Evolutionary conservation across 1,140 invertebrate genomes (phyloP).

Genomic region (Melanaphis sacchari): DNA sequence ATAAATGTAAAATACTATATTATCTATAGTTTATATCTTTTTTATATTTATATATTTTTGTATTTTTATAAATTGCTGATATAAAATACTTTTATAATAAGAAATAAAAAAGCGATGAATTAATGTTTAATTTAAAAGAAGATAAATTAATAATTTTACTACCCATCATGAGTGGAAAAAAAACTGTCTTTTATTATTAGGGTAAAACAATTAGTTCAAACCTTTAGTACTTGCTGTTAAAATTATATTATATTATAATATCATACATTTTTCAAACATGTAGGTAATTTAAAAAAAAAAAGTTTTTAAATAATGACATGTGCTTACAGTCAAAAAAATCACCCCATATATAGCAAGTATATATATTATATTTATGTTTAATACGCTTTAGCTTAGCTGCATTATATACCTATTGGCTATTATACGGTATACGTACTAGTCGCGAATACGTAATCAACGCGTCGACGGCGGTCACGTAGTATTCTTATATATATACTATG

Average conservation of each 20-base stretch:
- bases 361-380: not conserved
- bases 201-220: too few relatives aligned
- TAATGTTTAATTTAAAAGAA: not conserved
- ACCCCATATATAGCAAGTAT: not conserved
- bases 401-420: not conserved
- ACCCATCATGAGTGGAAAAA: not conserved
- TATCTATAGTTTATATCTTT: too few relatives aligned
- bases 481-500: not conserved
- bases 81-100: too few relatives aligned
- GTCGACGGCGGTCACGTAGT: not conserved
- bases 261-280: not conserved
- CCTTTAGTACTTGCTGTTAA: too few relatives aligned
- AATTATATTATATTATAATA: not conserved
- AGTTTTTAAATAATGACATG: not conserved
- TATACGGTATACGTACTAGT: not conserved
- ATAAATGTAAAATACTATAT: too few relatives aligned
- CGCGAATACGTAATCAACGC: conserved; percentile 40
- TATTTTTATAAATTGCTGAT: too few relatives aligned
- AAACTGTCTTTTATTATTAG: too few relatives aligned
- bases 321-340: not conserved
- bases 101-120: not conserved
- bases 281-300: not conserved
- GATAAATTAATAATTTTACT: not conserved
- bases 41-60: too few relatives aligned
- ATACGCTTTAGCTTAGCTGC: not conserved